Percentiles rank a stretch among this genome's conserved stretches.
phyloP scores from a whole-genome alignment of 2,113 vertebrate species.

The Forbesichthys agassizii region DNA sequence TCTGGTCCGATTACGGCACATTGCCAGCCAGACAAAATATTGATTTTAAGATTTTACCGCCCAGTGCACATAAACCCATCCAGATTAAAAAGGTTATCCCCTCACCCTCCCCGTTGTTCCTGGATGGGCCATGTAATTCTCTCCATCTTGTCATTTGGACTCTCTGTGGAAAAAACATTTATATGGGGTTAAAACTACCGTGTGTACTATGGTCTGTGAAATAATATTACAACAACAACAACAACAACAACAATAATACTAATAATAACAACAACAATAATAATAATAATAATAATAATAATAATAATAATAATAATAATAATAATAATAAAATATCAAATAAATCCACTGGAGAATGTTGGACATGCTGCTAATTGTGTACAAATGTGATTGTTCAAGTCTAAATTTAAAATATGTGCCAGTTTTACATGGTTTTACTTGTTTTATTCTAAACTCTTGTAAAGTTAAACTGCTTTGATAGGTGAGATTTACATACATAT shows the following conservation, averaged over 20 bases:
- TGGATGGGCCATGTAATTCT: slow-evolving; percentile 43
- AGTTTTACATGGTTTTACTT: no score
- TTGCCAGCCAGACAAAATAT: slow-evolving; percentile 51
- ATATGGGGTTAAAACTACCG: slow-evolving; percentile 41
- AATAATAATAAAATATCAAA: slow-evolving; percentile 9
- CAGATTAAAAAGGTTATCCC: slow-evolving; percentile 54
- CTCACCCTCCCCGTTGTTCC: slow-evolving; percentile 20
- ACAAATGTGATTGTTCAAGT: neutral
- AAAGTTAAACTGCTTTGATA: no score
- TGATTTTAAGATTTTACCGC: slow-evolving; percentile 57
- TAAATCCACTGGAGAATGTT: slow-evolving; percentile 20
- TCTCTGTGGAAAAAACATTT: slow-evolving; percentile 52
- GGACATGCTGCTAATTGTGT: neutral
- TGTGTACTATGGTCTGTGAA: neutral
- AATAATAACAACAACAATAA: no score
- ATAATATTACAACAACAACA: neutral
- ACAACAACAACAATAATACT: no score
- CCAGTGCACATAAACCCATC: slow-evolving; percentile 39
- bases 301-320: no score
- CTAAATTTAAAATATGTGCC: no score
- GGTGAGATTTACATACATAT: neutral
- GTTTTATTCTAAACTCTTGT: no score
- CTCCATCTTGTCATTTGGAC: slow-evolving; percentile 53
- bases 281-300: slow-evolving; percentile 13
- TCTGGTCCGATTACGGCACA: slow-evolving; percentile 39